These are phyloP conservation scores for Strix uralensis DNA, from an alignment of 2,113 vertebrate species.

Conservation along the genomic window DNA sequence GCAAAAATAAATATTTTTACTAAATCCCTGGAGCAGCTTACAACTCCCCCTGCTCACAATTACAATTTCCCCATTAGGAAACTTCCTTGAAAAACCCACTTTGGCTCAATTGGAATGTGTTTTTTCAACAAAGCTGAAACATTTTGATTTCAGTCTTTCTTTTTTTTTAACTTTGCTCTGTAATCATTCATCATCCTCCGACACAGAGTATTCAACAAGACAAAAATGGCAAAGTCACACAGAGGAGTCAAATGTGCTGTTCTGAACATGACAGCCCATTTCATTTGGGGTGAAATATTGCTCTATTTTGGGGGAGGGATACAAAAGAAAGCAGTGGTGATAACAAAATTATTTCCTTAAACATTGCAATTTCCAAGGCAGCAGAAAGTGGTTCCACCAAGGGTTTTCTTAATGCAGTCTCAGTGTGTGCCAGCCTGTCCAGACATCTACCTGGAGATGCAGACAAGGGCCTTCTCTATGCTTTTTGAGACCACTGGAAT, in stretches of 20 bases:
- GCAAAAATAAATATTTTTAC: slow-evolving; percentile 63
- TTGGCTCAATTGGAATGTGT: slow-evolving; percentile 53
- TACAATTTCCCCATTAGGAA: slow-evolving; percentile 65
- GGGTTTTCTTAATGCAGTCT: not conserved
- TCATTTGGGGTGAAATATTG: not conserved
- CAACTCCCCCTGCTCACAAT: slow-evolving; percentile 55
- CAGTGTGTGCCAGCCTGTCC: not conserved
- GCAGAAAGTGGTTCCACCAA: not conserved
- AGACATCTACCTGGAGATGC: not conserved
- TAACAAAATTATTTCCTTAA: slow-evolving; percentile 6
- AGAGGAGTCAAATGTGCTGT: not conserved
- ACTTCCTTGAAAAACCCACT: slow-evolving; percentile 64
- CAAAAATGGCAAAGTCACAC: slow-evolving; percentile 18
- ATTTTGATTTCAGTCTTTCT: slow-evolving; percentile 44
- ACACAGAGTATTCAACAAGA: not conserved
- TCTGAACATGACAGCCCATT: not conserved
- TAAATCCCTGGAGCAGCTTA: slow-evolving; percentile 56
- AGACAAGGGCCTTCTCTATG: not conserved
- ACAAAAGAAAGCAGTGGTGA: slow-evolving; percentile 1
- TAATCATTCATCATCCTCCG: slow-evolving; percentile 38
- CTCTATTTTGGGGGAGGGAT: not conserved
- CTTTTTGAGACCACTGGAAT: not conserved
- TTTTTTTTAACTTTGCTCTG: not conserved
- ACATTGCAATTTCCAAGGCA: not conserved
- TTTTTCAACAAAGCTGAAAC: slow-evolving; percentile 59